Evolutionary conservation across 2,797 vertebrate genomes (phyloP).

Genomic region (Aldrovandia affinis): DNA sequence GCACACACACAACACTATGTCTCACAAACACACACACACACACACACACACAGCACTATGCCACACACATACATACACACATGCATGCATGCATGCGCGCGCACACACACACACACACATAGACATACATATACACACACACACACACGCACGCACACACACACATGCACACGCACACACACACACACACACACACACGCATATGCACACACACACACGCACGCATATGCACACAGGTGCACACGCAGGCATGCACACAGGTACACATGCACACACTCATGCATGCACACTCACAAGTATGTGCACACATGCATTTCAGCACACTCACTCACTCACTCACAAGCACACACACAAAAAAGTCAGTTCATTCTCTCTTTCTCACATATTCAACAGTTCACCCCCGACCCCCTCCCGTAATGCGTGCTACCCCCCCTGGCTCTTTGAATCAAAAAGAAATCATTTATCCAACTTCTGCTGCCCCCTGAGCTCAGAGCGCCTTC

Average conservation of each 20-base stretch:
- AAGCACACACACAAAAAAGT: no score
- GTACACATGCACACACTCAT: no score
- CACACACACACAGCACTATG: slow-evolving; percentile 1
- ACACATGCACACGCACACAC: slow-evolving; percentile 7
- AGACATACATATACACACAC: no score
- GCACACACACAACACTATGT: slow-evolving; percentile 30
- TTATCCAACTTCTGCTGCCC: slow-evolving; percentile 72
- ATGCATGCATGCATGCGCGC: no score
- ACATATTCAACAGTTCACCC: neutral
- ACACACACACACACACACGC: slow-evolving; percentile 26
- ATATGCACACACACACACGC: slow-evolving; percentile 29
- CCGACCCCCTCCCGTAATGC: slow-evolving; percentile 28
- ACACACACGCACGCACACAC: no score
- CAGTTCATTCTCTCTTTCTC: slow-evolving; percentile 12
- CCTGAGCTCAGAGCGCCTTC: slow-evolving; percentile 61
- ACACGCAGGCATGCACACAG: neutral
- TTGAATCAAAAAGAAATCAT: slow-evolving; percentile 75
- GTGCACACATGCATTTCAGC: neutral
- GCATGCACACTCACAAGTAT: no score
- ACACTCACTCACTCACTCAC: no score
- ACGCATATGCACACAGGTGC: neutral
- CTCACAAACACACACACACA: slow-evolving; percentile 32
- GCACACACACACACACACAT: neutral
- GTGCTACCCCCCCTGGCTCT: slow-evolving; percentile 60
- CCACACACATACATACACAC: neutral